These are phyloP conservation scores for Poeciliopsis presidionis DNA, from an alignment of 2,797 vertebrate genomes.

Conservation along the genomic window DNA sequence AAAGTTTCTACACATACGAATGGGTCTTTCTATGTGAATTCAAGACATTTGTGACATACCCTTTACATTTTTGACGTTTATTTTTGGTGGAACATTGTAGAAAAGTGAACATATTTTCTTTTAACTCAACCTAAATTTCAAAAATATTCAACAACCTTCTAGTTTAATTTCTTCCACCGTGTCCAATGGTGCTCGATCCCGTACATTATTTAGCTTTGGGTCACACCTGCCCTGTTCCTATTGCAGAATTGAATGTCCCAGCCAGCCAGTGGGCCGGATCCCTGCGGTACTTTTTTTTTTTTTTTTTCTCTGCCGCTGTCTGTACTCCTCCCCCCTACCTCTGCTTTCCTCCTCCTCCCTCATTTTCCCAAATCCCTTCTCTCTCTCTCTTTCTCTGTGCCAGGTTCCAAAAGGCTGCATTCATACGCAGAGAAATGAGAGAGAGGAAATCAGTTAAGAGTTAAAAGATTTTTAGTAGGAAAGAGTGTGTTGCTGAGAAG, in stretches of 20 bases:
- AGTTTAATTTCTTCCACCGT: background rate
- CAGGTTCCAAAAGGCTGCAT: conserved; percentile 63
- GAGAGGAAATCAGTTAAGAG: conserved; percentile 52
- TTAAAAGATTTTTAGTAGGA: conserved; percentile 42
- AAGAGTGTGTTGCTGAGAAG: conserved; percentile 67
- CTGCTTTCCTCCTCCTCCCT: conserved; percentile 54
- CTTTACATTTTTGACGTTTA: background rate
- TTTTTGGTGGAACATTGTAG: background rate
- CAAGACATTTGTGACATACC: background rate
- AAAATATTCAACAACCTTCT: background rate
- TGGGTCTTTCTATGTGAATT: background rate
- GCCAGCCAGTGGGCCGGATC: conserved; percentile 42
- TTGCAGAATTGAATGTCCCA: conserved; percentile 55
- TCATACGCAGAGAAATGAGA: conserved; percentile 37
- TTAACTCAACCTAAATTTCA: background rate
- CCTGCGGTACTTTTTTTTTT: conserved; percentile 47
- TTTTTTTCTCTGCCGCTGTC: conserved; percentile 28
- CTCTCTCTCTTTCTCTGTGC: conserved; percentile 46
- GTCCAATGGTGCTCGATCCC: background rate
- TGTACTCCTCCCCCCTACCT: conserved; percentile 55
- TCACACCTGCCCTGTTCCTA: conserved; percentile 49
- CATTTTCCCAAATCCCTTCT: conserved; percentile 61
- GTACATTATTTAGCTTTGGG: conserved; percentile 14
- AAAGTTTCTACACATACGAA: background rate
- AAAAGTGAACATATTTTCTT: background rate